Conservation (phyloP, 2,888 invertebrate species). For the Lepidonotus clava region DNA sequence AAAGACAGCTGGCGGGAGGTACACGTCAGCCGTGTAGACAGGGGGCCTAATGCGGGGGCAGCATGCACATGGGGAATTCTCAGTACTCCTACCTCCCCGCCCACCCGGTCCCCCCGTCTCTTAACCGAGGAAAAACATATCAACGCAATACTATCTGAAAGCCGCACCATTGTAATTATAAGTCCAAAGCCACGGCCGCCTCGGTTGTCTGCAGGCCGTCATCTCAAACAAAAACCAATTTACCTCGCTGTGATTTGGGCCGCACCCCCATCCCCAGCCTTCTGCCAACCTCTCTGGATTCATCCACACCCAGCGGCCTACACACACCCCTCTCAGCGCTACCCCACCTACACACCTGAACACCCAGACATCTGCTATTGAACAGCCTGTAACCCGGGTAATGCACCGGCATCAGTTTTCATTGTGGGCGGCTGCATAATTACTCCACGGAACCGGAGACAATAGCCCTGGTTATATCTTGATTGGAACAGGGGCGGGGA, state of each 20-base stretch:
- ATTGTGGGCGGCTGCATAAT: too few species aligned
- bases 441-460: too few species aligned
- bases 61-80: background rate
- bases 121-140: background rate
- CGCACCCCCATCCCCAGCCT: background rate
- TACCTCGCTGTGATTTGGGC: conserved; percentile 13
- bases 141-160: background rate
- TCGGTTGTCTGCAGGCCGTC: conserved; percentile 14
- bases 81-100: background rate
- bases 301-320: background rate
- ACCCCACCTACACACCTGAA: background rate
- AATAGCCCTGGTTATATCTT: too few species aligned
- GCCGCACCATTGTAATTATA: background rate
- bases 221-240: conserved; percentile 36
- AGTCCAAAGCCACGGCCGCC: background rate
- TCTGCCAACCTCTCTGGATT: too few species aligned
- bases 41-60: background rate
- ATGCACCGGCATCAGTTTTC: too few species aligned
- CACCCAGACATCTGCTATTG: background rate
- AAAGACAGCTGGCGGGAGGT: conserved; percentile 14
- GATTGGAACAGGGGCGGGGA: too few species aligned
- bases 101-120: background rate
- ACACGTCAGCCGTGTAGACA: background rate
- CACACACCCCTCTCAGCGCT: background rate
- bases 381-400: background rate